These are phyloP conservation scores for Diglossa cyanea DNA, from an alignment of 2,797 vertebrate species.

Conservation along the genomic window DNA sequence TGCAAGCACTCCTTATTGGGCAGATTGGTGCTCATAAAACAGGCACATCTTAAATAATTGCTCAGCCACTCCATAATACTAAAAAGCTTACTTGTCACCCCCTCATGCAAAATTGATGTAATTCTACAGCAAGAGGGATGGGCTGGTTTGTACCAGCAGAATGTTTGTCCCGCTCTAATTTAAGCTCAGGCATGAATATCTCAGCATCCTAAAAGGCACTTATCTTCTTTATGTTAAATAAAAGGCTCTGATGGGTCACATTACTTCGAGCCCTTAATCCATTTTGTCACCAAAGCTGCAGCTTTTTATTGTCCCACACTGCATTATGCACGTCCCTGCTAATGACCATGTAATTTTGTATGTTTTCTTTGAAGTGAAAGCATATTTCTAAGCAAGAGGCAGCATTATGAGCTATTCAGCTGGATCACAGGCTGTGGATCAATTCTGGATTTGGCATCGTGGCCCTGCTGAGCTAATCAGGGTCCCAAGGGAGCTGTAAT, in stretches of 20 bases:
- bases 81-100: not conserved
- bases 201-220: conserved; percentile 3
- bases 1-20: not conserved
- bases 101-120: not conserved
- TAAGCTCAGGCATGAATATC: not conserved
- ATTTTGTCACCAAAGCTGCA: not conserved
- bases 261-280: conserved; percentile 14
- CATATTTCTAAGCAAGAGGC: not conserved
- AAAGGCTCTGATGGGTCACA: not conserved
- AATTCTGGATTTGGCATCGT: not conserved
- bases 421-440: not conserved
- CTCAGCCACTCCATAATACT: not conserved
- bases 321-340: not conserved
- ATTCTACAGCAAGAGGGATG: not conserved
- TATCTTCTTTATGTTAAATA: conserved; percentile 3
- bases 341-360: not conserved
- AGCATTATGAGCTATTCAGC: not conserved
- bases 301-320: not conserved
- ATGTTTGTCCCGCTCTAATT: not conserved
- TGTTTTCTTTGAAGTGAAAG: conserved; percentile 20
- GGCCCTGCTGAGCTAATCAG: not conserved
- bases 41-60: not conserved
- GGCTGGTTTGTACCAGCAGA: not conserved
- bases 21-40: not conserved
- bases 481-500: not conserved